Percentiles rank a stretch among this genome's conserved stretches.
Conservation (phyloP, 2,888 invertebrate genomes). For the Aphidoletes aphidimyza region DNA sequence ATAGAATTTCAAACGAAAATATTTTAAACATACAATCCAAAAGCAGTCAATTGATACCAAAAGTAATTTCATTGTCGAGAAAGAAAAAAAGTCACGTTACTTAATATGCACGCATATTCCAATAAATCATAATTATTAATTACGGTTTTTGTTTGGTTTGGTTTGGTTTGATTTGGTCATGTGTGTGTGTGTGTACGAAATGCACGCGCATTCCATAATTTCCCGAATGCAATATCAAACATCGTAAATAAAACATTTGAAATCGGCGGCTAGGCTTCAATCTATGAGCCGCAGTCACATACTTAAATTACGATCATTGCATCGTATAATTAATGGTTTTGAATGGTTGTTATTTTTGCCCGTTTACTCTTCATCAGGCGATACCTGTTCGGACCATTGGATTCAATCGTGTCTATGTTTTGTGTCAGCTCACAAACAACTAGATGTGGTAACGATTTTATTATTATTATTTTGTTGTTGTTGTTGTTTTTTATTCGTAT, state of each 20-base stretch:
- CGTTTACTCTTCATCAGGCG: neutral
- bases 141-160: neutral
- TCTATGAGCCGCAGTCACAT: neutral
- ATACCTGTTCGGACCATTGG: conserved; percentile 4
- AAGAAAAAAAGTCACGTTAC: neutral
- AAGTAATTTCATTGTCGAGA: neutral
- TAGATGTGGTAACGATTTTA: neutral
- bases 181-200: neutral
- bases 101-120: neutral
- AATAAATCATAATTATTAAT: neutral
- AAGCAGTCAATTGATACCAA: neutral
- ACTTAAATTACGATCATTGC: conserved; percentile 11
- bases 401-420: conserved; percentile 14
- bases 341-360: neutral
- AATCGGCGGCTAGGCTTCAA: neutral
- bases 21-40: no score
- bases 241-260: conserved; percentile 14
- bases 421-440: neutral
- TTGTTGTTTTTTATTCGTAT: no score
- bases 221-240: neutral
- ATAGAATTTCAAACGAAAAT: neutral
- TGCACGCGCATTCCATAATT: neutral
- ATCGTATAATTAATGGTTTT: conserved; percentile 16
- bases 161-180: no score
- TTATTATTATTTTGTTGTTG: neutral